phyloP scores from a whole-genome alignment of 2,113 vertebrate genomes.

The Alouatta palliata region DNA sequence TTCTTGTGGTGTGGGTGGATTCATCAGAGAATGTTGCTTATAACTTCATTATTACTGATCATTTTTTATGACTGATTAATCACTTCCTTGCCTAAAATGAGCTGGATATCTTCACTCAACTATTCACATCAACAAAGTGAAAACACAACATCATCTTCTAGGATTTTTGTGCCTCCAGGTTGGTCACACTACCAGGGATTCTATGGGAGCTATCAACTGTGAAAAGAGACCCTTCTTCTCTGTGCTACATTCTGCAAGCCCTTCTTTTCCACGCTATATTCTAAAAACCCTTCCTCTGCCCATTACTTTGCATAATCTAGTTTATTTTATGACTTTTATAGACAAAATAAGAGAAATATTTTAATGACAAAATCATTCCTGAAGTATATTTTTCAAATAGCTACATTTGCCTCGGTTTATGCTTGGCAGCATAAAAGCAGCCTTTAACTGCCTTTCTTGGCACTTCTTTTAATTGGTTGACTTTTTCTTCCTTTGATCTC shows the following conservation, averaged over 20 bases:
- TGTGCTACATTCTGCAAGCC: neutral
- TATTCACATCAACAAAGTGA: neutral
- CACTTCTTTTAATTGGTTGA: neutral
- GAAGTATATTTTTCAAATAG: neutral
- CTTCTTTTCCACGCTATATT: neutral
- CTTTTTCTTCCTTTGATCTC: neutral
- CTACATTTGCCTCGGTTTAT: neutral
- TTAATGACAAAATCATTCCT: neutral
- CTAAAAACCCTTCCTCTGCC: neutral
- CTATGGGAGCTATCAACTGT: accelerated
- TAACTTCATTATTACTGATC: neutral
- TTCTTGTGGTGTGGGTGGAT: neutral
- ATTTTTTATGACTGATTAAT: neutral
- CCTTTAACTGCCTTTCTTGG: neutral
- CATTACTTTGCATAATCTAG: neutral
- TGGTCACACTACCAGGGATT: neutral
- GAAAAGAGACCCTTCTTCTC: neutral
- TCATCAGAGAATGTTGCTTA: neutral
- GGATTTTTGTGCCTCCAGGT: neutral
- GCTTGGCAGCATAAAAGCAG: neutral
- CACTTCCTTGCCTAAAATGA: neutral
- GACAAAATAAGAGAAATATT: neutral
- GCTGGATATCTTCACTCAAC: neutral
- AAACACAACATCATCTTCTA: neutral
- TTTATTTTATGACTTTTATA: neutral